Conservation (phyloP, 2,888 invertebrate species). For the Pyrgus malvae region DNA sequence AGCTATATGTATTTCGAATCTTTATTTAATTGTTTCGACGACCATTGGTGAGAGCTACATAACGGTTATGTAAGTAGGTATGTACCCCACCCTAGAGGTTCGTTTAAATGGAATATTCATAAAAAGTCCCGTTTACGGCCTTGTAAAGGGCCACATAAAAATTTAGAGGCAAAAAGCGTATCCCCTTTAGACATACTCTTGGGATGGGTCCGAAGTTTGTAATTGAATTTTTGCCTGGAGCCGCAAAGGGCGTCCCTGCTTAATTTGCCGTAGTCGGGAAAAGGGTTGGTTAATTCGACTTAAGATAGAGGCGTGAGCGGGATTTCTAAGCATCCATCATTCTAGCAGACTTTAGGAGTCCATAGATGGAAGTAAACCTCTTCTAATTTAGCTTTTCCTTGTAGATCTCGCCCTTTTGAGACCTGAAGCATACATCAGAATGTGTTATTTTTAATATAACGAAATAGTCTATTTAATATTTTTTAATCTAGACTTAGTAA, state of each 20-base stretch:
- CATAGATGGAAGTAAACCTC: neutral
- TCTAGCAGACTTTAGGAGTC: no score
- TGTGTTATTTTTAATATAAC: no score
- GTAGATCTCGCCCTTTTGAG: no score
- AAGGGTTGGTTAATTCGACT: slow-evolving; percentile 60
- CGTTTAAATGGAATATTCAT: slow-evolving; percentile 76
- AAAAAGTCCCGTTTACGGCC: slow-evolving; percentile 76
- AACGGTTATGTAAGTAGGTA: slow-evolving; percentile 13
- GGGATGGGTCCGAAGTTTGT: slow-evolving; percentile 77
- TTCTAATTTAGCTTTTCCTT: no score
- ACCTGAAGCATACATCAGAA: no score
- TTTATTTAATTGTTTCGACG: slow-evolving; percentile 1
- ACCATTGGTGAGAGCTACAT: neutral
- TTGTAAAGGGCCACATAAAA: slow-evolving; percentile 79
- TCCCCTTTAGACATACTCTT: slow-evolving; percentile 73
- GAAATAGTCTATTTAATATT: no score
- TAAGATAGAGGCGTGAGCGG: slow-evolving; percentile 35
- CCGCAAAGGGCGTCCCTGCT: slow-evolving; percentile 78
- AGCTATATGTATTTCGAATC: neutral
- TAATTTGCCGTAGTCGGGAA: slow-evolving; percentile 73
- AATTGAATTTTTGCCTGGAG: slow-evolving; percentile 81
- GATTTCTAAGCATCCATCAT: neutral
- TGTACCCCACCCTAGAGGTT: slow-evolving; percentile 50
- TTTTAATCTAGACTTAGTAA: no score
- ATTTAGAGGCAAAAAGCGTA: slow-evolving; percentile 72